Base-by-base conservation (phyloP, 2,113 vertebrate genomes). In the Podilymbus podiceps region DNA sequence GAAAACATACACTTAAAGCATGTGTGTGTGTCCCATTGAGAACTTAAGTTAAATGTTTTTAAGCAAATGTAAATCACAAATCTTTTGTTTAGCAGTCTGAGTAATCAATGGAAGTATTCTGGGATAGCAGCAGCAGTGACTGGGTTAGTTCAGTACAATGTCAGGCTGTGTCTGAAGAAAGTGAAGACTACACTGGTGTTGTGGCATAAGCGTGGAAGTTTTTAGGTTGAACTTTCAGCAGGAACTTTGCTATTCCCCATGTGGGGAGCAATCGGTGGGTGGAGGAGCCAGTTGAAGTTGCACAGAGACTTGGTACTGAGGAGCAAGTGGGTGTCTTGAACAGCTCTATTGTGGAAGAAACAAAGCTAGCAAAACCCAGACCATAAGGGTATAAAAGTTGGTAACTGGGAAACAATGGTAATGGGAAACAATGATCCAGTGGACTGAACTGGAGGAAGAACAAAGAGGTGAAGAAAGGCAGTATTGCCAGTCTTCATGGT, bases 401-500 rank as follows among this genome's bases (percentile, higher is more conserved):
- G 12, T 25, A 3, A 8, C 15, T 9, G 49, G 38, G 72, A 56
- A 62, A 13, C 8, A 12, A 8, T 17, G 55, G n/a, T n/a, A n/a
- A n/a, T n/a, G n/a, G 38, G 72, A 56, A 62, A 13, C 8, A 12
- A 8, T 17, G 55, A 7, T 55, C 11, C 42, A 28, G 42, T 42
- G 42, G 56, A 13, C 40, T 42, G 40, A 42, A 25, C 19, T 17
- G n/a, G 40, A 47, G 40, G n/a, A 53, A 47, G n/a, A 40, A 56
- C 28, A 6, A 35, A 35, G 22, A 63, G 42, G 17, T 12, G 47
- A 46, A 66, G 44, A 38, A 73, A 12, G 42, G 24, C n/a, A 56
- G 28, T 6, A 14, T 28, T 73, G 27, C 50, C 3, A 2, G 24
- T 27, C 6, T 11, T 67, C 15, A 15, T 0, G 1, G 6, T 52